These are phyloP conservation scores for Chamaea fasciata DNA, from an alignment of 2,113 vertebrate genomes.

Conservation along the genomic window DNA sequence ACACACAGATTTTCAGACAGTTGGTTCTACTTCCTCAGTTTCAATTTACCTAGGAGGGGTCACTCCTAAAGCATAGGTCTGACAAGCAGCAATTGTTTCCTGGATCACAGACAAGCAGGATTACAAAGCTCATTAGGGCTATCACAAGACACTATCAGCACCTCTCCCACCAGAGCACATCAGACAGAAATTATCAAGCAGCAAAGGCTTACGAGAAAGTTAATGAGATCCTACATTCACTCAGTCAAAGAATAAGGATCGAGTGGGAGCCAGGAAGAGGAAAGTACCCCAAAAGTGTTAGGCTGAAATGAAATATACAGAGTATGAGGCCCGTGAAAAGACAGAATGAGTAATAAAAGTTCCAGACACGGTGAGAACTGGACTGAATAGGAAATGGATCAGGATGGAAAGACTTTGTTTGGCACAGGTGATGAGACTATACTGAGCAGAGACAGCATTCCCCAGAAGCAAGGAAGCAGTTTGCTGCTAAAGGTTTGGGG, in stretches of 20 bases:
- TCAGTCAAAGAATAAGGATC: neutral
- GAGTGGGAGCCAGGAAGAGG: neutral
- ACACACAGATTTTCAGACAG: neutral
- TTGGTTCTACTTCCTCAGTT: neutral
- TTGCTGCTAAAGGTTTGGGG: neutral
- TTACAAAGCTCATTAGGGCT: neutral
- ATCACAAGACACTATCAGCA: constrained; percentile 22
- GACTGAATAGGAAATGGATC: neutral
- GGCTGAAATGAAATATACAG: neutral
- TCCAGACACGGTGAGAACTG: neutral
- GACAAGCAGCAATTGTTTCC: neutral
- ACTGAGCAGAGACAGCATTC: neutral
- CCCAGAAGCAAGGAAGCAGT: neutral
- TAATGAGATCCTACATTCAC: neutral
- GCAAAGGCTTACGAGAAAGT: neutral
- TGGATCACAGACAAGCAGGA: neutral
- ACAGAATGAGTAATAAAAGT: neutral
- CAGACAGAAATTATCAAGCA: constrained; percentile 2
- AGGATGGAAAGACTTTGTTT: neutral
- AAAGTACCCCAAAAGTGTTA: neutral
- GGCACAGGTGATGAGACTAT: neutral
- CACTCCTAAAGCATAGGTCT: neutral
- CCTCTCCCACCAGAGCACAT: neutral
- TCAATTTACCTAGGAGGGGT: neutral
- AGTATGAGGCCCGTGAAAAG: neutral